Evolutionary conservation across 2,888 invertebrate genomes (phyloP).

Genomic region (Hermodice carunculata): DNA sequence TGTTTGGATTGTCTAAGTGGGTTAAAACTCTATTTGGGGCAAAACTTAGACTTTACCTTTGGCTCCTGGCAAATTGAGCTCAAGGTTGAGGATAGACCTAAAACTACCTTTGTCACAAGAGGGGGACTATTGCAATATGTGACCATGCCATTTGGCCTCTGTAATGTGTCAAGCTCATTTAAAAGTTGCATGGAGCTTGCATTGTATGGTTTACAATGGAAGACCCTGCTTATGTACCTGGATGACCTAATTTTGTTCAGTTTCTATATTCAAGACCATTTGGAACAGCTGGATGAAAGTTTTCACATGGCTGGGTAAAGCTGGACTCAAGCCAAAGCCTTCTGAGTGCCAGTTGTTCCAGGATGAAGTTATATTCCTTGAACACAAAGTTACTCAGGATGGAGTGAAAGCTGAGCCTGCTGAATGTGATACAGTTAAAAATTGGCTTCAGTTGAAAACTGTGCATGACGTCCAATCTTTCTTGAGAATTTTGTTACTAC

Average conservation of each 20-base stretch:
- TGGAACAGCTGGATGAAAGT: constrained; percentile 10
- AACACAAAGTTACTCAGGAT: neutral
- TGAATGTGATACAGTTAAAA: neutral
- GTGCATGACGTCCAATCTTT: neutral
- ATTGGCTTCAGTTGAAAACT: neutral
- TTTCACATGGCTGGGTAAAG: constrained; percentile 1
- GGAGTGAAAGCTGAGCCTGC: neutral
- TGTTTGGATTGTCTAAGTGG: constrained; percentile 2
- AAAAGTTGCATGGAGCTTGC: constrained; percentile 22
- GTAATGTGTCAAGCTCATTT: constrained; percentile 31
- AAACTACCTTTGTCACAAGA: constrained; percentile 22
- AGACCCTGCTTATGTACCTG: constrained; percentile 37
- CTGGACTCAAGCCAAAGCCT: neutral
- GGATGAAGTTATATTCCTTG: neutral
- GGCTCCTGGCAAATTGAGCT: constrained; percentile 27
- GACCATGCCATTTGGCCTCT: constrained; percentile 27
- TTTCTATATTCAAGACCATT: constrained; percentile 10
- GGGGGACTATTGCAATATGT: constrained; percentile 24
- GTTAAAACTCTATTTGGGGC: neutral
- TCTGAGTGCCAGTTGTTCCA: neutral
- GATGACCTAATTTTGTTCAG: constrained; percentile 22
- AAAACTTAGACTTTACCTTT: constrained; percentile 19
- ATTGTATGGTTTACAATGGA: neutral
- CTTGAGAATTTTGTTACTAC: neutral
- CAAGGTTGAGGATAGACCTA: constrained; percentile 1